Conservation (phyloP, 1,140 invertebrate species). For the Hetaerina americana region DNA sequence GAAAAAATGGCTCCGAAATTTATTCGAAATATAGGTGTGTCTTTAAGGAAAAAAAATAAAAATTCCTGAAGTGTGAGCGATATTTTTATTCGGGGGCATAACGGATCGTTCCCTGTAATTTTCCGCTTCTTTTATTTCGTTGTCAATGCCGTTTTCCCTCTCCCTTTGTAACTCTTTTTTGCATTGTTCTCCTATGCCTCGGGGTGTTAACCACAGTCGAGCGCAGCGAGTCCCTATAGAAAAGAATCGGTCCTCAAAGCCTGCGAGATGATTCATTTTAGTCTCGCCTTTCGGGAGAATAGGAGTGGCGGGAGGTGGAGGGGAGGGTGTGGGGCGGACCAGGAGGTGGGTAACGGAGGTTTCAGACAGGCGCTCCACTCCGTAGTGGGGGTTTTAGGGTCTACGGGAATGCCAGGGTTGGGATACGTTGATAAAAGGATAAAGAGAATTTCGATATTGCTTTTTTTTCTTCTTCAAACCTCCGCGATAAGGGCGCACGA, state of each 20-base stretch:
- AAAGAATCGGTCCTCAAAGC: background rate
- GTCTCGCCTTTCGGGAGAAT: background rate
- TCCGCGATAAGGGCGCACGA: background rate
- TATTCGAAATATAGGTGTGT: too few species aligned
- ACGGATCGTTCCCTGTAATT: background rate
- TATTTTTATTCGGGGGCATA: too few species aligned
- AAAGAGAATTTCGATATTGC: background rate
- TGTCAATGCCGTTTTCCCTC: background rate
- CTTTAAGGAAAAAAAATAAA: too few species aligned
- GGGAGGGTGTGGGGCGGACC: background rate
- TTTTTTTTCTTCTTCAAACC: background rate
- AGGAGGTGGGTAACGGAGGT: too few species aligned
- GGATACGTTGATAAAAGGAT: too few species aligned
- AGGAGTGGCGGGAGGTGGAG: background rate
- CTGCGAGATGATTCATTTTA: background rate
- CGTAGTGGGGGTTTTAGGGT: too few species aligned
- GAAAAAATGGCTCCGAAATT: too few species aligned
- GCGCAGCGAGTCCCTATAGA: background rate
- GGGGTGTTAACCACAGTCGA: background rate
- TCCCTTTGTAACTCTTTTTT: background rate
- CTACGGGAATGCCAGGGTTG: too few species aligned
- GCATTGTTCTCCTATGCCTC: background rate
- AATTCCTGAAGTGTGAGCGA: too few species aligned
- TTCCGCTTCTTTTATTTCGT: background rate
- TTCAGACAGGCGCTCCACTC: too few species aligned